A percentile compares a stretch with the other conserved stretches of the same genome.
phyloP scores from a whole-genome alignment of 2,888 invertebrate species.

The Crepidodera aurea region DNA sequence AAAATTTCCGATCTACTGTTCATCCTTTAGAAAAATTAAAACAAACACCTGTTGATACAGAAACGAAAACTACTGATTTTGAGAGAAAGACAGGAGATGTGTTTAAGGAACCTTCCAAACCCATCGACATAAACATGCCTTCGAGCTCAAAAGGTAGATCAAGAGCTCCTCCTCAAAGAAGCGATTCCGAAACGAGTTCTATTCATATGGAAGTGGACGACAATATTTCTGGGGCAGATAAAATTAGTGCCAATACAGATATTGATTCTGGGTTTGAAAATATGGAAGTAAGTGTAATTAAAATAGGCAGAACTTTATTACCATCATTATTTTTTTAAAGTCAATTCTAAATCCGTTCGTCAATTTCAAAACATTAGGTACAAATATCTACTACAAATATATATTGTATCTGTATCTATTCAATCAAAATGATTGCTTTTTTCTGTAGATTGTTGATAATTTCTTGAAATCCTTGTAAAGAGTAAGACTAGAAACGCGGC shows the following conservation, averaged over 20 bases:
- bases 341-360: no score
- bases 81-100: conserved; percentile 43
- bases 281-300: conserved; percentile 70
- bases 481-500: no score
- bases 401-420: no score
- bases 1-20: conserved; percentile 26
- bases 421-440: no score
- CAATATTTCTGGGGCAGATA: conserved; percentile 59
- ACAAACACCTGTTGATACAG: conserved; percentile 6
- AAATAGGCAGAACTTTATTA: no score
- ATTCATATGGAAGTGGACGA: conserved; percentile 70
- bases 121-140: conserved; percentile 56
- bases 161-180: conserved; percentile 55
- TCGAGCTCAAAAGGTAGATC: conserved; percentile 53
- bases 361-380: no score
- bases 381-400: no score
- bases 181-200: conserved; percentile 62
- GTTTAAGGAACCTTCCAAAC: conserved; percentile 59
- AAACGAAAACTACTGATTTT: conserved; percentile 30
- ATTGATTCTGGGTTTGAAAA: conserved; percentile 78
- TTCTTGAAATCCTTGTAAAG: no score
- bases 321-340: no score
- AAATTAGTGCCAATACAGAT: conserved; percentile 64
- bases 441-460: no score
- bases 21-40: conserved; percentile 31